Base-by-base conservation (phyloP, 2,888 invertebrate genomes). In the Amphipoea oculea region DNA sequence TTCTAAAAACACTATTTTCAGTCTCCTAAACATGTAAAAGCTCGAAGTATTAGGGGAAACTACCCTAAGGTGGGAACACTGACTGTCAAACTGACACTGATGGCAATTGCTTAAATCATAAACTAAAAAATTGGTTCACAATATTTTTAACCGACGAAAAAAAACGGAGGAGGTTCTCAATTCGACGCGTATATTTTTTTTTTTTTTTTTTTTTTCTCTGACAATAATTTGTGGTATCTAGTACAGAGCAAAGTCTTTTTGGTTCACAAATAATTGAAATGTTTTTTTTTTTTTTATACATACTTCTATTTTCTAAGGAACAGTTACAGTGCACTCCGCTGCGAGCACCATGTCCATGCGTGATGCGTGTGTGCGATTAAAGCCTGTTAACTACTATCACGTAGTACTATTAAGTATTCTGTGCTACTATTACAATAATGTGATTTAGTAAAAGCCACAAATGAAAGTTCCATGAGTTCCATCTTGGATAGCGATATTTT, bases 71-170 rank as follows among this genome's bases (percentile, higher is more conserved):
- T 73, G 63, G 23, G 17, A 73, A 73, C 66, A 65, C 66, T 73
- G 65, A 66, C 23, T 73, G 66, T 48, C 73, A 73, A 48, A 4
- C 36, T 48, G 73, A 65, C 73, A 73, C 42, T 66, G 40, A 23
- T 6, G 66, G 23, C 66, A 40, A 1, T 42, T 42, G 0, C 12
- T 1, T 65, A 65, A 5, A 65, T 65, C 23, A 66, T 23, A 66
- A 23, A 23, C 65, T 11, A 36, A 23, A 66, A 40, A 66, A 14
- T 6, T 6, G 40, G 12, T 40, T 66, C 40, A 42, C 12, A 66
- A 42, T 57, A 23, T 42, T 66, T n/a, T n/a, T n/a, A n/a, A n/a
- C n/a, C n/a, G n/a, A n/a, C n/a, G n/a, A n/a, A n/a, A n/a, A n/a
- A n/a, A n/a, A n/a, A n/a, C n/a, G n/a, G n/a, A n/a, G n/a, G n/a